Conservation (phyloP, 2,797 vertebrate species). For the Myotis daubentonii region DNA sequence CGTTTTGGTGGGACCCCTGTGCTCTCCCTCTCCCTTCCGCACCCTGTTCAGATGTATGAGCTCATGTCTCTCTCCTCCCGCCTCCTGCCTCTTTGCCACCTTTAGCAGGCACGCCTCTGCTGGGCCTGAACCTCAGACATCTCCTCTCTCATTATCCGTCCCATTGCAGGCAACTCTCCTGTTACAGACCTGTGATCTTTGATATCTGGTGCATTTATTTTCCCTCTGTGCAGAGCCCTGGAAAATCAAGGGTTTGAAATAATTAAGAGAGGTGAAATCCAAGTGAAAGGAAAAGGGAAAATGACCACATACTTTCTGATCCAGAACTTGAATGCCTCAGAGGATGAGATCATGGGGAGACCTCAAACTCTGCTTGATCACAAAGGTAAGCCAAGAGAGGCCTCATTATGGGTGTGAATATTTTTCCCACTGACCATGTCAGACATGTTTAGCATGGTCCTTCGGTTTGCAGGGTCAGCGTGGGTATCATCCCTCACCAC, state of each 20-base stretch:
- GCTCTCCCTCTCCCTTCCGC: neutral
- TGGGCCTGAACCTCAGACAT: neutral
- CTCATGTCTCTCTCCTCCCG: neutral
- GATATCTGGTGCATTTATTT: neutral
- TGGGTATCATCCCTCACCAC: accelerated
- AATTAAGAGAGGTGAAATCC: slow-evolving; percentile 85
- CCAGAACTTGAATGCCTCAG: slow-evolving; percentile 82
- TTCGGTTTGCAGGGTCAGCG: neutral
- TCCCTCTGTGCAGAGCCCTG: slow-evolving; percentile 74
- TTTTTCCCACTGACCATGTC: neutral
- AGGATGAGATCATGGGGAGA: slow-evolving; percentile 88
- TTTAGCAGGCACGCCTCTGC: neutral
- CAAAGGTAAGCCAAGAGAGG: slow-evolving; percentile 30
- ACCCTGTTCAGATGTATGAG: neutral
- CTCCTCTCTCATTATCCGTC: neutral
- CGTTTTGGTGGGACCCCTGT: neutral
- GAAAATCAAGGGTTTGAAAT: slow-evolving; percentile 82
- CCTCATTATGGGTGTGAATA: accelerated
- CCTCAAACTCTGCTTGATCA: neutral
- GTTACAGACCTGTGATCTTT: neutral
- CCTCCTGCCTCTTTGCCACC: neutral
- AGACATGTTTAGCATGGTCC: neutral
- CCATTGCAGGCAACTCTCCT: neutral
- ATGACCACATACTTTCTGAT: slow-evolving; percentile 90
- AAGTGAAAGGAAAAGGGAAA: slow-evolving; percentile 91